These are phyloP conservation scores for Halictus quadricinctus DNA, from an alignment of 2,888 invertebrate genomes.

Conservation along the genomic window DNA sequence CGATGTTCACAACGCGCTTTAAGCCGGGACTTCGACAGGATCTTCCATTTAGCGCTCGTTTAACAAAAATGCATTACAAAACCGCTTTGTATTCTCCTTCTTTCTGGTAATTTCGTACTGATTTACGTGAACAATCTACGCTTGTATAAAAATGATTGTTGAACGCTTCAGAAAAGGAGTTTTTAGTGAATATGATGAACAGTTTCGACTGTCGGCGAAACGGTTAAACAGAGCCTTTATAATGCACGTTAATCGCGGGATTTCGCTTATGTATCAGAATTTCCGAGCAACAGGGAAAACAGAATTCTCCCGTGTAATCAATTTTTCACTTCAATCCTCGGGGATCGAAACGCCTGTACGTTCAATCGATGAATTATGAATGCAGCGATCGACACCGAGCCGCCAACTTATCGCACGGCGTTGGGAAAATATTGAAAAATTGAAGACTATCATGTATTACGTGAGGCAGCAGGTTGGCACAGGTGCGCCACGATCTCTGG, in stretches of 20 bases:
- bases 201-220: no score
- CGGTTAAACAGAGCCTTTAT: no score
- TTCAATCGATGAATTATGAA: constrained; percentile 20
- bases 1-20: background rate
- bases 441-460: constrained; percentile 17
- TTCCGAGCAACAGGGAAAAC: no score
- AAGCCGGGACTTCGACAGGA: background rate
- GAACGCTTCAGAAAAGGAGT: no score
- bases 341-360: background rate
- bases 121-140: no score
- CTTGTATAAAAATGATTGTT: no score
- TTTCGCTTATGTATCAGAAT: no score
- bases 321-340: background rate
- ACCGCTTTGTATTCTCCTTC: no score
- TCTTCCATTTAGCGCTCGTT: background rate
- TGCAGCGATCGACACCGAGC: background rate
- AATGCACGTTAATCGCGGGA: no score
- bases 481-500: constrained; percentile 40
- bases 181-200: no score
- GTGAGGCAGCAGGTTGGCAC: constrained; percentile 31
- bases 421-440: constrained; percentile 37
- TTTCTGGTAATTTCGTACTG: no score
- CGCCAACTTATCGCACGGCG: background rate
- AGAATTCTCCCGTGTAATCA: background rate
- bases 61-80: background rate